Conservation (phyloP, 2,113 vertebrate species). For the Campylomormyrus tamandua region DNA sequence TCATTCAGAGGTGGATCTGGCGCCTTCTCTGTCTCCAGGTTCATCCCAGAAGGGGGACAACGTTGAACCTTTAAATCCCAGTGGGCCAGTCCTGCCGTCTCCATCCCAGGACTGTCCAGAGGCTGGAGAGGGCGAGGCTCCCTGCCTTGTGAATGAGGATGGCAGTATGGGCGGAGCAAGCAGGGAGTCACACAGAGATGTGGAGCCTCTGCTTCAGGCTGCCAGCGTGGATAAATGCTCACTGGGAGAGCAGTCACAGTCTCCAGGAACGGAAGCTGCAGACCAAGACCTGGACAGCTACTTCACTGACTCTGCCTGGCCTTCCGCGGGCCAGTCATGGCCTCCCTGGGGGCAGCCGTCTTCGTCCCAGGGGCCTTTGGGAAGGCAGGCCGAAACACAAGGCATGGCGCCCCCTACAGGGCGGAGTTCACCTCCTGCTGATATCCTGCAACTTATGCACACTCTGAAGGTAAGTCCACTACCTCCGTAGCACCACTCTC, state of each 20-base stretch:
- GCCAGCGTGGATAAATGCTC: no score
- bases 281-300: conserved; percentile 22
- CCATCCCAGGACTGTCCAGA: neutral
- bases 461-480: conserved; percentile 41
- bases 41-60: neutral
- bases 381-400: neutral
- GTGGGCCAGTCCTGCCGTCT: neutral
- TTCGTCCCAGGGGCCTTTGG: neutral
- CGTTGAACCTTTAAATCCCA: neutral
- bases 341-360: neutral
- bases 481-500: neutral
- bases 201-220: no score
- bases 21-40: neutral
- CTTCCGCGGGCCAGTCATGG: neutral
- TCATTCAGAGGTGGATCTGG: neutral
- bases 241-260: neutral
- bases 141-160: neutral
- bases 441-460: conserved; percentile 24
- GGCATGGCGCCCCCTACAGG: neutral
- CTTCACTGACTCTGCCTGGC: conserved; percentile 19
- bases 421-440: neutral
- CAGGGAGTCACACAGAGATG: neutral
- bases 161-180: neutral
- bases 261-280: neutral
- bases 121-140: neutral